These are phyloP conservation scores for Drosophila prostipennis DNA, from an alignment of 2,888 invertebrate genomes.

Conservation along the genomic window DNA sequence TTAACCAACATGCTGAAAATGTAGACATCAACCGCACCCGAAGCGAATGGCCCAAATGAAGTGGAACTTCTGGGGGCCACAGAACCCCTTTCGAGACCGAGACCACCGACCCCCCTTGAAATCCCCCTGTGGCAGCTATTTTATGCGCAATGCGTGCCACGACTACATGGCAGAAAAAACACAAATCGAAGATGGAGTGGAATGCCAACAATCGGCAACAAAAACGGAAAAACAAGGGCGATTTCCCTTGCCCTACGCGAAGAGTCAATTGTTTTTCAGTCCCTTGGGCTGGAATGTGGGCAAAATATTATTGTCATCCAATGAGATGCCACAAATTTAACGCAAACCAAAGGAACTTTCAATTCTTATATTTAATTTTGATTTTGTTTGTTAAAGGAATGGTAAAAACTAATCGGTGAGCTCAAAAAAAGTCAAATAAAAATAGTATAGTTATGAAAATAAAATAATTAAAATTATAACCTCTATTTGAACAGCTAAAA, in stretches of 20 bases:
- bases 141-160: conserved; percentile 75
- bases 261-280: conserved; percentile 48
- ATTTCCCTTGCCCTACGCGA: conserved; percentile 9
- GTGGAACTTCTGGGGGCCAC: conserved; percentile 57
- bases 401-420: background rate
- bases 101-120: conserved; percentile 36
- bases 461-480: too few relatives aligned
- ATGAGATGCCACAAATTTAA: conserved; percentile 34
- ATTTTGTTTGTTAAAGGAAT: background rate
- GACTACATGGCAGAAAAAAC: conserved; percentile 67
- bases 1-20: conserved; percentile 48
- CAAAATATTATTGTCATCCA: conserved; percentile 40
- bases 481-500: too few relatives aligned
- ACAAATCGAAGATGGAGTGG: conserved; percentile 75
- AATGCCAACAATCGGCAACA: conserved; percentile 30
- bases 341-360: background rate
- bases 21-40: conserved; percentile 57
- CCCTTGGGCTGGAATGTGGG: conserved; percentile 34
- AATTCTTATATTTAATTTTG: background rate
- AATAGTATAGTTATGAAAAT: too few relatives aligned
- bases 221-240: conserved; percentile 11
- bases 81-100: conserved; percentile 10
- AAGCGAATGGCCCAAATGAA: conserved; percentile 38
- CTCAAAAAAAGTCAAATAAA: too few relatives aligned
- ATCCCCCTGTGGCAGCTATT: conserved; percentile 63